Percentiles rank a stretch among this genome's conserved stretches.
Conservation (phyloP, 2,113 vertebrate species). For the rabbit (Oryctolagus cuniculus) region mOryCun1.1 NC_091435.1:140040001-140040500, state of each 20-base stretch:
- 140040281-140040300: not conserved
- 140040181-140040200: not conserved
- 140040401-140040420: not conserved
- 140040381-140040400: not conserved
- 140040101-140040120: not conserved
- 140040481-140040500: not conserved
- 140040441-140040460: not conserved
- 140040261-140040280: not conserved
- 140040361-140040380: not conserved
- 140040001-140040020: not conserved
- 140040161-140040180: not conserved
- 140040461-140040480: not conserved
- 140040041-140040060: not conserved
- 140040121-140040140: not conserved
- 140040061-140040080: not conserved
- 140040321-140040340: not conserved
- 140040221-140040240: not conserved
- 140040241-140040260: not conserved
- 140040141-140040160: not conserved
- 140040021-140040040: no score
- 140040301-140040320: not conserved
- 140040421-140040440: not conserved
- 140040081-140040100: not conserved
- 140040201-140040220: not conserved
- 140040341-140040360: constrained; percentile 17